Percentiles rank a stretch among this genome's conserved stretches.
These are phyloP conservation scores for human DNA, from an alignment of 2,113 vertebrate genomes.

Conservation along the genomic window GRCh38 chr19:50461501-50462000, in stretches of 20 bases:
- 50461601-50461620: constrained; percentile 94
- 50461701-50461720: constrained; percentile 70
- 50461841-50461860: background rate
- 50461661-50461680: constrained; percentile 89
- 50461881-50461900: constrained; percentile 69
- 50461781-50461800: background rate
- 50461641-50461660: constrained; percentile 91
- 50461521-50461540: constrained; percentile 48
- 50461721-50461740: rapidly evolving
- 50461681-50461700: constrained; percentile 88
- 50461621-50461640: constrained; percentile 91
- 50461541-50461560: constrained; percentile 94
- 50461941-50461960: constrained; percentile 88
- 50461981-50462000: constrained; percentile 89
- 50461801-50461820: background rate
- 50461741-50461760: rapidly evolving
- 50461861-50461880: rapidly evolving
- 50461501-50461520: rapidly evolving
- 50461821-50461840: rapidly evolving
- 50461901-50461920: constrained; percentile 71
- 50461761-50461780: background rate
- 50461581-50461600: constrained; percentile 93
- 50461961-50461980: constrained; percentile 88
- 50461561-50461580: constrained; percentile 89
- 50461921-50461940: constrained; percentile 88